phyloP scores from a whole-genome alignment of 2,797 vertebrate species.

The Macropus fuliginosus region DNA sequence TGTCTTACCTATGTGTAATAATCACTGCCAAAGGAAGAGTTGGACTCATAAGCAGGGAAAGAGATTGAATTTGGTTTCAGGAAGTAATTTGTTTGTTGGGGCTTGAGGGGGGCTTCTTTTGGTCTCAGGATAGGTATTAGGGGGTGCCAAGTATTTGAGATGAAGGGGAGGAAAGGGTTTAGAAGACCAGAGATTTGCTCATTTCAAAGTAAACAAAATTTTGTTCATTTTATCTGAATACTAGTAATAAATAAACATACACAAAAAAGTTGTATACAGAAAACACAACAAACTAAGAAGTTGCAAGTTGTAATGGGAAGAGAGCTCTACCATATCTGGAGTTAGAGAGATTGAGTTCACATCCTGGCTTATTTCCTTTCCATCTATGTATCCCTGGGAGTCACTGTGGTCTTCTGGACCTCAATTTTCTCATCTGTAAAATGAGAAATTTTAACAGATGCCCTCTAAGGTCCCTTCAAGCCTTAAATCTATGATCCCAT shows the following conservation, averaged over 20 bases:
- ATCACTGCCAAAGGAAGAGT: slow-evolving; percentile 16
- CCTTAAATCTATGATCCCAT: not conserved
- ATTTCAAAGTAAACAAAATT: not conserved
- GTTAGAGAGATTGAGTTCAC: not conserved
- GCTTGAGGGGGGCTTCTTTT: slow-evolving; percentile 36
- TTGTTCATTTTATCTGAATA: slow-evolving; percentile 11
- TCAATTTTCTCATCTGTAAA: not conserved
- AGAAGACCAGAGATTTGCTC: not conserved
- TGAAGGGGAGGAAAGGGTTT: not conserved
- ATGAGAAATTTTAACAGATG: not conserved
- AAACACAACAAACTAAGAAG: not conserved
- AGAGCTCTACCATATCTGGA: too few relatives aligned
- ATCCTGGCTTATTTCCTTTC: not conserved
- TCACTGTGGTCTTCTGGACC: not conserved
- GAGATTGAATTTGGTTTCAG: slow-evolving; percentile 9
- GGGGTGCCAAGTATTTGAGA: slow-evolving; percentile 18
- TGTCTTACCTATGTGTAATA: slow-evolving; percentile 14
- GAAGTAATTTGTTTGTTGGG: slow-evolving; percentile 20
- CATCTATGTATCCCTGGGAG: not conserved
- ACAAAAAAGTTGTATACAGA: not conserved
- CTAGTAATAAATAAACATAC: not conserved
- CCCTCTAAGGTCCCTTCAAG: not conserved
- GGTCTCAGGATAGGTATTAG: slow-evolving; percentile 21
- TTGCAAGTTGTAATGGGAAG: not conserved
- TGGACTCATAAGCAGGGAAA: slow-evolving; percentile 14